These are phyloP conservation scores for Menura novaehollandiae DNA, from an alignment of 2,113 vertebrate genomes.

Conservation along the genomic window DNA sequence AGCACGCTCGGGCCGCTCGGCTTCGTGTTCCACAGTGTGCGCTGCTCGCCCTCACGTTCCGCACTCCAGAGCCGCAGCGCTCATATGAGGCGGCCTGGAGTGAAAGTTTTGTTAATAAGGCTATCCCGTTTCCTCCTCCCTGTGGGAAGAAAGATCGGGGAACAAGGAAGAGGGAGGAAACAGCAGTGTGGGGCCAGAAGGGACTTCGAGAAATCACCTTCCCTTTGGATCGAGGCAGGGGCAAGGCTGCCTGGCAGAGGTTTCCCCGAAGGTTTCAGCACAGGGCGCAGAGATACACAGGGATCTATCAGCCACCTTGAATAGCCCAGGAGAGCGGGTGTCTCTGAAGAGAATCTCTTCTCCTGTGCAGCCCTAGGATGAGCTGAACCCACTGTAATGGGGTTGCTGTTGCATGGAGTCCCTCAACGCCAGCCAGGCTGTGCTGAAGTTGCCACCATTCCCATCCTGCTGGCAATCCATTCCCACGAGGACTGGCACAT, in stretches of 20 bases:
- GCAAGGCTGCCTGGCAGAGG: background rate
- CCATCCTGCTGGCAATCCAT: background rate
- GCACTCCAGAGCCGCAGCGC: rapidly evolving
- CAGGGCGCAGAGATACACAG: rapidly evolving
- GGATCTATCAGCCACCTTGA: too few relatives aligned
- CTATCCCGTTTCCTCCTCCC: background rate
- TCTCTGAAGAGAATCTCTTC: background rate
- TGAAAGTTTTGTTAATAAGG: background rate
- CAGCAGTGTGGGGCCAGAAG: background rate
- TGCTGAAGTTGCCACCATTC: background rate
- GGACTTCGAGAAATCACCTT: background rate
- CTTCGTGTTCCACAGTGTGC: rapidly evolving
- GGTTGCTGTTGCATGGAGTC: background rate
- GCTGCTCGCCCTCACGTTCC: rapidly evolving
- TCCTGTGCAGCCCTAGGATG: background rate
- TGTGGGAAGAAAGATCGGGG: background rate
- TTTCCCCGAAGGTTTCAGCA: background rate
- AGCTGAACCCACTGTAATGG: rapidly evolving
- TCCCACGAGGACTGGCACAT: rapidly evolving
- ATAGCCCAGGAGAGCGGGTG: background rate
- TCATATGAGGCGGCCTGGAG: background rate
- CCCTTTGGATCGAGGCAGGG: background rate
- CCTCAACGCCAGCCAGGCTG: rapidly evolving
- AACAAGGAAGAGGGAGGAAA: background rate
- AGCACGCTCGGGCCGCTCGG: rapidly evolving